These are phyloP conservation scores for Anseranas semipalmata DNA, from an alignment of 2,113 vertebrate species.

Conservation along the genomic window DNA sequence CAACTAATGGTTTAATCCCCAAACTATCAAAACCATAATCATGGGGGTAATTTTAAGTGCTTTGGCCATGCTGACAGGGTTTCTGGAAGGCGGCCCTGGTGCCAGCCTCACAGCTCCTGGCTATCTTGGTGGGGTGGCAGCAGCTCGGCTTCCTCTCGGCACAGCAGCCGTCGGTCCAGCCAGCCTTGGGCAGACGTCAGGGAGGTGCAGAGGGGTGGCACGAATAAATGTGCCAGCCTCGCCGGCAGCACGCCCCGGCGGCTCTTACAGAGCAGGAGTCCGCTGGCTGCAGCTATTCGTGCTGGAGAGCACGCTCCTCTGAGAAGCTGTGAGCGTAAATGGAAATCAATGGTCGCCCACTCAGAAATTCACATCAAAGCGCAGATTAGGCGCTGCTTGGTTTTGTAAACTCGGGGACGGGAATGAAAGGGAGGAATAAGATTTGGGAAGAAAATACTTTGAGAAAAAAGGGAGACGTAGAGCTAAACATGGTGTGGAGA, in stretches of 20 bases:
- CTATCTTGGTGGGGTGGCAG: too few relatives aligned
- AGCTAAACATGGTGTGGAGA: not conserved
- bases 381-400: not conserved
- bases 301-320: not conserved
- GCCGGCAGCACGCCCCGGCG: accelerated
- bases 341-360: not conserved
- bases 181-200: not conserved
- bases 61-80: not conserved
- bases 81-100: not conserved
- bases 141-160: accelerated
- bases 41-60: not conserved
- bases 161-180: accelerated
- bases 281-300: not conserved
- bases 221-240: not conserved
- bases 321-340: not conserved
- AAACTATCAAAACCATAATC: not conserved
- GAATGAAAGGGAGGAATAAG: not conserved
- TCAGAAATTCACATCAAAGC: not conserved
- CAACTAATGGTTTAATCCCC: not conserved
- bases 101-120: not conserved
- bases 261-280: not conserved
- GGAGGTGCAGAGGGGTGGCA: not conserved
- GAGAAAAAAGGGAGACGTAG: not conserved
- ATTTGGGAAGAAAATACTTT: not conserved
- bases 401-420: not conserved